Evolutionary conservation across 2,797 vertebrate species (phyloP).

Genomic region (Pseudopleuronectes americanus): DNA sequence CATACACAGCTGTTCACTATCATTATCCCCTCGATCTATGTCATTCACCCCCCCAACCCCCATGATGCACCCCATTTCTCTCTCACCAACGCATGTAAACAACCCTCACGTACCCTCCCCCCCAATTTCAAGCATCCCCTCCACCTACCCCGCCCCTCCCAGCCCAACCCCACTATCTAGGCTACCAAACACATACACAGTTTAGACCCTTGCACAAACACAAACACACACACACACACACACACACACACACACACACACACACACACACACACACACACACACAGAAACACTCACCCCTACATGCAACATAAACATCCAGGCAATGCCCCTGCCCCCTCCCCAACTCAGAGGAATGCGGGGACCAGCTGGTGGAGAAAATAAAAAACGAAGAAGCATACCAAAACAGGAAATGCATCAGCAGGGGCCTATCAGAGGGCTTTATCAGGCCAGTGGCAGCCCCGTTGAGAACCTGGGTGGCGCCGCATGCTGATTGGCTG

Average conservation of each 20-base stretch:
- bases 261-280: constrained; percentile 44
- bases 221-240: constrained; percentile 44
- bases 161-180: constrained; percentile 64
- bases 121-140: constrained; percentile 65
- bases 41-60: constrained; percentile 59
- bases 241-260: constrained; percentile 52
- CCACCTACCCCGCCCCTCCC: constrained; percentile 42
- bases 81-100: constrained; percentile 69
- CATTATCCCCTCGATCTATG: constrained; percentile 76
- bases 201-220: constrained; percentile 30
- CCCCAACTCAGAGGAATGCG: constrained; percentile 71
- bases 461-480: constrained; percentile 77
- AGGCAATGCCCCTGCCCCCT: constrained; percentile 71
- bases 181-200: constrained; percentile 60
- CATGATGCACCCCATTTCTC: constrained; percentile 74
- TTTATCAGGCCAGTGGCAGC: constrained; percentile 76
- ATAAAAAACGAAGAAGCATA: constrained; percentile 76
- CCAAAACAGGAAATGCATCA: constrained; percentile 86
- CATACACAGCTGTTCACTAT: constrained; percentile 74
- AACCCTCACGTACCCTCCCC: constrained; percentile 54
- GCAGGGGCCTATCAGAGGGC: constrained; percentile 76
- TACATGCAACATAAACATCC: constrained; percentile 73
- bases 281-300: constrained; percentile 52
- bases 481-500: constrained; percentile 71
- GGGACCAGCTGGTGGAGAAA: constrained; percentile 76